Conservation (phyloP, 1,140 invertebrate species). For the Solenopsis invicta region DNA sequence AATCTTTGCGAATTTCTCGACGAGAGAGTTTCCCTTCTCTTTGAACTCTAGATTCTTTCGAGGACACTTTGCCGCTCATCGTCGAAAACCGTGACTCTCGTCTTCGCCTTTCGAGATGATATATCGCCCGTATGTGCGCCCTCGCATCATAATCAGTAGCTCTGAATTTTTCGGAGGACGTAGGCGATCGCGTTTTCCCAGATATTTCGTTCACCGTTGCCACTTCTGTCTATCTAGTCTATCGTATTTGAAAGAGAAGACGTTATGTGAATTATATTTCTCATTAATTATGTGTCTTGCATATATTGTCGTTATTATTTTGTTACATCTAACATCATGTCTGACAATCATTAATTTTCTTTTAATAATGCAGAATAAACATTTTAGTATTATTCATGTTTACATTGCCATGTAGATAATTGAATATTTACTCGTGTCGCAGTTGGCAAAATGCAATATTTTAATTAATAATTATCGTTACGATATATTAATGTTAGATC, state of each 20-base stretch:
- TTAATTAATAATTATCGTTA: neutral
- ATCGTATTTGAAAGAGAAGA: neutral
- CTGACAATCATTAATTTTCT: conserved; percentile 1
- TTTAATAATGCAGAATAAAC: neutral
- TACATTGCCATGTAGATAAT: neutral
- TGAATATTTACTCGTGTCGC: neutral
- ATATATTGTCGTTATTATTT: neutral
- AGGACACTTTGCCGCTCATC: conserved; percentile 32
- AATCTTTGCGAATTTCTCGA: conserved; percentile 60
- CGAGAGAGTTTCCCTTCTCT: conserved; percentile 27
- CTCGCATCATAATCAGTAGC: neutral
- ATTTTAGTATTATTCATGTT: neutral
- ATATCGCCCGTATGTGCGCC: neutral
- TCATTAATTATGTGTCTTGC: neutral
- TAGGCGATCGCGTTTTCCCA: neutral
- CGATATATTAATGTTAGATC: neutral
- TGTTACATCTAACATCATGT: neutral
- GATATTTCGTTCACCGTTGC: neutral
- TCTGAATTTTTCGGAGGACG: neutral
- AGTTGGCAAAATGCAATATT: neutral
- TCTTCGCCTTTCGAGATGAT: conserved; percentile 60
- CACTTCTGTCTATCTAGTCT: neutral
- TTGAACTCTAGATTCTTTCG: conserved; percentile 61
- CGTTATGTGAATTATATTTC: neutral
- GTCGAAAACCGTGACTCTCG: conserved; percentile 38